These are phyloP conservation scores for Pangasius krempfi DNA, from an alignment of 2,797 vertebrate species.

Conservation along the genomic window DNA sequence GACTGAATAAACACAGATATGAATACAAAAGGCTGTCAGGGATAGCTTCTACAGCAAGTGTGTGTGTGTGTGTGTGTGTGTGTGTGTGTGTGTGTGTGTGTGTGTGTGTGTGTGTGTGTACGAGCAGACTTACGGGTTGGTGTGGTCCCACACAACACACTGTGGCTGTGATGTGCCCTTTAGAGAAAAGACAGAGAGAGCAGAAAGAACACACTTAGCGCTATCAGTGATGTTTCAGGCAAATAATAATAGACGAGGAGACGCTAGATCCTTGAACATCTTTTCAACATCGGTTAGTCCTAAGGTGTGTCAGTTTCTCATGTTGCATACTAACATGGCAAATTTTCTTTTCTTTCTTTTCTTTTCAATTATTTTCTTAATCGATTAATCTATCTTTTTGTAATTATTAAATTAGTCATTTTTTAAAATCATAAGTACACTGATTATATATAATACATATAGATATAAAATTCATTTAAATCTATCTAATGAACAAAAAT, in stretches of 20 bases:
- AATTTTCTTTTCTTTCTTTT: too few species aligned
- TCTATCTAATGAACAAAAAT: background rate
- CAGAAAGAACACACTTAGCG: slow-evolving; percentile 58
- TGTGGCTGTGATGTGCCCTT: slow-evolving; percentile 94
- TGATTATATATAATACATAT: too few species aligned
- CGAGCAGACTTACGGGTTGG: slow-evolving; percentile 86
- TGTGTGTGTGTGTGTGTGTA: slow-evolving; percentile 16
- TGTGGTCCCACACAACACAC: slow-evolving; percentile 94
- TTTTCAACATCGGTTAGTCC: background rate
- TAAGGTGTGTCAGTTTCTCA: background rate
- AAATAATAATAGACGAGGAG: background rate
- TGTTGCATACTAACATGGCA: background rate
- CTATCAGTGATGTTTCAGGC: slow-evolving; percentile 54
- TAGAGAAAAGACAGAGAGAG: slow-evolving; percentile 44
- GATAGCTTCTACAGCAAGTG: background rate
- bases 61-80: background rate
- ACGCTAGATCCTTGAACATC: background rate
- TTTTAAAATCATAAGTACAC: too few species aligned
- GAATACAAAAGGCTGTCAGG: background rate
- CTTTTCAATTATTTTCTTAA: background rate
- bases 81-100: slow-evolving; percentile 16
- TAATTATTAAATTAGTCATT: too few species aligned
- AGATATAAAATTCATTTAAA: background rate
- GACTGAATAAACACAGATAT: slow-evolving; percentile 45
- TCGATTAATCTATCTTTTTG: background rate